phyloP scores from a whole-genome alignment of 2,113 vertebrate genomes.

The Stigmatopora nigra region DNA sequence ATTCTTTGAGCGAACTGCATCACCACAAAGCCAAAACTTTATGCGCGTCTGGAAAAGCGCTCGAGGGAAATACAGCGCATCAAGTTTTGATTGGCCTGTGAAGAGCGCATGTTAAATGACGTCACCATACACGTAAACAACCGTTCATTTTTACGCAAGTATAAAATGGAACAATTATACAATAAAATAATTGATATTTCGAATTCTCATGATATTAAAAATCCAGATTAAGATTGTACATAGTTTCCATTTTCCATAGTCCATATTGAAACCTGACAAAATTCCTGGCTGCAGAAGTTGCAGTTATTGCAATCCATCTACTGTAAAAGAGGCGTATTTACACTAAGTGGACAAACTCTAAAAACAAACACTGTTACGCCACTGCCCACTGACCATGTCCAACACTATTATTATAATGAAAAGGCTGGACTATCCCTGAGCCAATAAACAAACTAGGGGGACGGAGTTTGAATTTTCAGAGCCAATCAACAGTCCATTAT shows the following conservation, averaged over 20 bases:
- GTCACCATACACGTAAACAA: fast-evolving
- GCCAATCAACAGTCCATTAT: conserved; percentile 45
- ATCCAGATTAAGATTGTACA: too few relatives aligned
- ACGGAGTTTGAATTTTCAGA: background rate
- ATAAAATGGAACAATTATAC: too few relatives aligned
- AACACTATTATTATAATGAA: conserved; percentile 40
- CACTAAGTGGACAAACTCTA: background rate
- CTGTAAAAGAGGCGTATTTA: background rate
- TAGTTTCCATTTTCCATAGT: too few relatives aligned
- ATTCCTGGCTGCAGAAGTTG: too few relatives aligned
- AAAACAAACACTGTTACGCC: conserved; percentile 9
- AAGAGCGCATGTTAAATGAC: conserved; percentile 24
- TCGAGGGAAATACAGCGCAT: background rate
- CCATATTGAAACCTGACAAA: too few relatives aligned
- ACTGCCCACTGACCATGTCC: background rate
- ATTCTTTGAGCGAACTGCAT: background rate
- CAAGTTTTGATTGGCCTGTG: conserved; percentile 37
- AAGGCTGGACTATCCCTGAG: background rate
- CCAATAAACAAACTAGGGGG: conserved; percentile 46
- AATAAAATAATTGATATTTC: too few relatives aligned
- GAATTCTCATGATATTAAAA: too few relatives aligned
- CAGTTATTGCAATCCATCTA: too few relatives aligned
- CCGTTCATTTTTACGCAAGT: too few relatives aligned
- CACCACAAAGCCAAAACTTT: background rate
- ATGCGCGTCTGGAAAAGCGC: background rate